Evolutionary conservation across 2,888 invertebrate species (phyloP).

Genomic region (Troides oblongomaculatus): DNA sequence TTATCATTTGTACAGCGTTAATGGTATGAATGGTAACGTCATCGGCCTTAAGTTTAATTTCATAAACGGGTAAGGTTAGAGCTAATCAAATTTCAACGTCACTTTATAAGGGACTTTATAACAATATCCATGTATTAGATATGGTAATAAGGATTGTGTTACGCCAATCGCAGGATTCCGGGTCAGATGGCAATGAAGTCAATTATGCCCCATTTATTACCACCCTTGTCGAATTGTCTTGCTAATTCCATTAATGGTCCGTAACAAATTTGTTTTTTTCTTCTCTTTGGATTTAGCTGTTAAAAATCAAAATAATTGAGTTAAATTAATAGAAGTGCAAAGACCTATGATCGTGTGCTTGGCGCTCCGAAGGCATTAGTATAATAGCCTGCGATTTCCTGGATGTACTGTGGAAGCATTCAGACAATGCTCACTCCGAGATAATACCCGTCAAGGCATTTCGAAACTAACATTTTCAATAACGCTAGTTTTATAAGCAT

Average conservation of each 20-base stretch:
- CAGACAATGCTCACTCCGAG: too few species aligned
- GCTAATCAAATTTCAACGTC: constrained; percentile 18
- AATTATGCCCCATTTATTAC: constrained; percentile 54
- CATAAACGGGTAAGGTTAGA: not conserved
- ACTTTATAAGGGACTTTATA: constrained; percentile 13
- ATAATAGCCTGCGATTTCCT: too few species aligned
- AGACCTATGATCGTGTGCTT: too few species aligned
- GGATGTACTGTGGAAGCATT: too few species aligned
- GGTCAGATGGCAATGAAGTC: constrained; percentile 56
- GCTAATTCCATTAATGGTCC: constrained; percentile 14
- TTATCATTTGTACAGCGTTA: too few species aligned
- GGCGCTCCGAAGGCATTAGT: too few species aligned
- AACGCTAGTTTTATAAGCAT: too few species aligned
- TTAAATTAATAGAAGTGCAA: too few species aligned
- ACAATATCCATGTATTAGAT: constrained; percentile 33
- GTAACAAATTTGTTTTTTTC: constrained; percentile 2
- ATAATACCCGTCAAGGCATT: too few species aligned
- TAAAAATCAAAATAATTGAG: too few species aligned
- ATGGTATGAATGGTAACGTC: not conserved
- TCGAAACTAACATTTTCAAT: too few species aligned
- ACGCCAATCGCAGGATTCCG: constrained; percentile 49
- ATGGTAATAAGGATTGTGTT: constrained; percentile 57
- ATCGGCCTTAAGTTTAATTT: not conserved
- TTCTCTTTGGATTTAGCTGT: not conserved
- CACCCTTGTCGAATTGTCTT: constrained; percentile 24